Base-by-base conservation (phyloP, 1,140 invertebrate species). In the Panonychus citri region DNA sequence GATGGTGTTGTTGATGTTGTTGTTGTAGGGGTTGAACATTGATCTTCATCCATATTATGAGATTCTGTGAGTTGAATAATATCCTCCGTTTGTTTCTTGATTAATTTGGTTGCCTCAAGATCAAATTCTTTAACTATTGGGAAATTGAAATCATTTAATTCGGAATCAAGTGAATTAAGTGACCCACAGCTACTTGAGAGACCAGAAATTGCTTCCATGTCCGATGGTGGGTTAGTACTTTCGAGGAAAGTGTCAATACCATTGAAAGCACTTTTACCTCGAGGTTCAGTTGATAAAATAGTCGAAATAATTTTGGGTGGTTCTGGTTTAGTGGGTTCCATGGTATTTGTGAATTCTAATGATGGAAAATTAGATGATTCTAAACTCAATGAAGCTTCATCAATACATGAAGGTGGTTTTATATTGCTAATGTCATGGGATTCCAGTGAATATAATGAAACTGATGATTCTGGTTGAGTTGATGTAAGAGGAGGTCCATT, bases 321-420 rank as follows among this genome's bases (percentile, higher is more conserved):
- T 7, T 5, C 30, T 7, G 30, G 30, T 34, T 34, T 34, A 12
- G 30, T 34, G 12, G n/a, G n/a, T n/a, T n/a, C n/a, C n/a, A n/a
- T n/a, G n/a, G n/a, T n/a, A n/a, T n/a, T n/a, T n/a, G 0, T 34
- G 30, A 34, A 34, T 12, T 34, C 30, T 12, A 34, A 7, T 5
- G 30, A 34, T 34, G 5, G 42, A 17, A n/a, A 46, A 24, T 24
- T 46, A 17, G n/a, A 19, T n/a, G n/a, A 19, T 46, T 46, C 42
- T 17, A 46, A 24, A 17, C 42, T 66, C 60, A 63, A 63, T 50
- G 63, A 64, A 66, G 74, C 17, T 71, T 73, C 59, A 21, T 64
- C 66, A 66, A 71, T 70, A 43, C 79, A 76, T 1, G 83, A 85
- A 0, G 83, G 83, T 1, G 83, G 83, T 61, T 79, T 78, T 2